phyloP scores from a whole-genome alignment of 2,113 vertebrate genomes.

The Perognathus longimembris region DNA sequence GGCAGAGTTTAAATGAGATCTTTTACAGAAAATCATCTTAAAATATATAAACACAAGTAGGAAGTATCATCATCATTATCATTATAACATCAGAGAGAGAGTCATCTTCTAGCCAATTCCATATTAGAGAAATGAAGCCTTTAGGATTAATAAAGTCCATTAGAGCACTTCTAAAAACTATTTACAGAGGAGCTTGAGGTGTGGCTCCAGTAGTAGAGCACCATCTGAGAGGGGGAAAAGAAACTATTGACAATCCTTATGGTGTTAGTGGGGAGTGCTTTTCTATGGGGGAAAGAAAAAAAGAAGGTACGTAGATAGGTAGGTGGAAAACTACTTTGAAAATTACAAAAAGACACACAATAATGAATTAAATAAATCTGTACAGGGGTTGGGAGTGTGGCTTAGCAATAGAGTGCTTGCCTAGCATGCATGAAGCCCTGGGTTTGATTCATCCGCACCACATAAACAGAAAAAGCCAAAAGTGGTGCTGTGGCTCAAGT shows the following conservation, averaged over 20 bases:
- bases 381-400: too few relatives aligned
- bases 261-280: not conserved
- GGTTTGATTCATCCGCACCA: too few relatives aligned
- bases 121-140: conserved; percentile 5
- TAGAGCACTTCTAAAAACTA: conserved; percentile 13
- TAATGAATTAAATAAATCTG: not conserved
- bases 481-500: too few relatives aligned
- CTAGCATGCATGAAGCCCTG: too few relatives aligned
- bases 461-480: too few relatives aligned
- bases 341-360: not conserved
- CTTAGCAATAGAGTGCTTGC: too few relatives aligned
- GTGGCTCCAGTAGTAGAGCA: too few relatives aligned
- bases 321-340: conserved; percentile 30
- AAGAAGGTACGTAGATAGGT: too few relatives aligned
- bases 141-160: conserved; percentile 41
- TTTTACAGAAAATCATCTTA: conserved; percentile 64
- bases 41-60: conserved; percentile 67
- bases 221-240: too few relatives aligned
- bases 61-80: conserved; percentile 50
- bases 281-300: not conserved
- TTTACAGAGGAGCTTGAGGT: not conserved
- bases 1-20: conserved; percentile 56
- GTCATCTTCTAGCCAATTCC: conserved; percentile 1
- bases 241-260: too few relatives aligned
- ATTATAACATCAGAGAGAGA: conserved; percentile 55